Evolutionary conservation across 2,888 invertebrate species (phyloP), one percentile per base, ranked within the genome.

Genomic region (Eupeodes latifasciatus): DNA sequence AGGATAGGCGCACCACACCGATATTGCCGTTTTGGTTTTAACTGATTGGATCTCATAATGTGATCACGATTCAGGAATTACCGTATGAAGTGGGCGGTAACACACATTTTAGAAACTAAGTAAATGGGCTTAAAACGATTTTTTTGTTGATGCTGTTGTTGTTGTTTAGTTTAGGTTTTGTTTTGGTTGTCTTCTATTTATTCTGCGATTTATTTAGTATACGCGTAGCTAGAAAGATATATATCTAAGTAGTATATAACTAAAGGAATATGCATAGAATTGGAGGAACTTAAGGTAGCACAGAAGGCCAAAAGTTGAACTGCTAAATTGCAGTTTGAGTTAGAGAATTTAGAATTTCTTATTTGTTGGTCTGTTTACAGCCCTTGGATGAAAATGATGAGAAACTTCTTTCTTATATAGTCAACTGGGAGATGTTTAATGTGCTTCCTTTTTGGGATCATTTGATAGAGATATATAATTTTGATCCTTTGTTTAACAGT

Each of bases 71-170:
- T 92, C 91, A 89, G 90, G 91, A 92, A 93, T 93, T 93, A 93
- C 92, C 93, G 93, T 92, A 93, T 91, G 92, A 92, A 92, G 93
- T 93, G 92, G 93, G 93, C 93, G 93, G 88, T 88, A 88, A 88
- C 88, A 88, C 88, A 88, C 88, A 88, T 88, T 88, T 88, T 88
- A 88, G 88, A 88, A 88, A 85, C 88, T 88, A 85, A 88, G 88
- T 88, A 88, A 88, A 88, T 85, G 88, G 88, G 88, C 81, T 88
- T 88, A 88, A 88, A 85, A 85, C 74, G 85, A 69, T 81, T 78
- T 69, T 77, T 87, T 87, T 78, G 72, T 49, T 27, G 27, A 27
- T 27, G 27, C 2, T 27, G 27, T 27, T 27, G 27, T 27, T 27
- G 27, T 27, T 27, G 27, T 27, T 27, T 27, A 27, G 27, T 27